Evolutionary conservation across 2,888 invertebrate species (phyloP), one percentile per base, ranked within the genome.

Genomic region (Helleia helle): DNA sequence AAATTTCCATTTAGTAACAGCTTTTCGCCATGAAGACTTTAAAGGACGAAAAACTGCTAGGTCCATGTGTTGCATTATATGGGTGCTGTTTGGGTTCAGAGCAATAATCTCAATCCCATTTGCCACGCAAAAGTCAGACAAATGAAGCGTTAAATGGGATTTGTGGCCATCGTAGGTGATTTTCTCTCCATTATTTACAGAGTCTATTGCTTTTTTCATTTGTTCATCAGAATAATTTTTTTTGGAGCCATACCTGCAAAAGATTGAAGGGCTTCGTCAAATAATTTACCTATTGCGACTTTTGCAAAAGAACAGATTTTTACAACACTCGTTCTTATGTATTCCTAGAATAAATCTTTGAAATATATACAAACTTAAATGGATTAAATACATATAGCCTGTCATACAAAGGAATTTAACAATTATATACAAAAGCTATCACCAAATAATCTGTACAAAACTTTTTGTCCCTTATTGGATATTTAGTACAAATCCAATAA

Each of bases 201-300:
- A 44, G 40, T 51, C 47, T 8, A 51, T 44, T 9, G 51, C 51
- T 14, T 43, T 43, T 15, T 28, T 40, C 43, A 49, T 47, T 38
- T 49, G 51, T 18, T 49, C 41, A 31, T 31, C 9, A 1, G 44
- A 42, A 30, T 49, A 47, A 36, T 41, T 7, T 37, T 42, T 41
- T 44, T 12, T 50, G 48, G 43, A 22, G 51, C 48, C 46, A 51
- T 51, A 27, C 40, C 44, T 47, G n/a, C n/a, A n/a, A n/a, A n/a
- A n/a, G n/a, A n/a, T n/a, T n/a, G n/a, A n/a, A n/a, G n/a, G n/a
- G n/a, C n/a, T n/a, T n/a, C n/a, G n/a, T n/a, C n/a, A n/a, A n/a
- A n/a, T n/a, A n/a, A n/a, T n/a, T n/a, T n/a, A n/a, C n/a, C n/a
- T n/a, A n/a, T n/a, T n/a, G n/a, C n/a, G n/a, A n/a, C n/a, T n/a